Evolutionary conservation across 2,888 invertebrate genomes (phyloP).

Genomic region (Linnaemya vulpina): DNA sequence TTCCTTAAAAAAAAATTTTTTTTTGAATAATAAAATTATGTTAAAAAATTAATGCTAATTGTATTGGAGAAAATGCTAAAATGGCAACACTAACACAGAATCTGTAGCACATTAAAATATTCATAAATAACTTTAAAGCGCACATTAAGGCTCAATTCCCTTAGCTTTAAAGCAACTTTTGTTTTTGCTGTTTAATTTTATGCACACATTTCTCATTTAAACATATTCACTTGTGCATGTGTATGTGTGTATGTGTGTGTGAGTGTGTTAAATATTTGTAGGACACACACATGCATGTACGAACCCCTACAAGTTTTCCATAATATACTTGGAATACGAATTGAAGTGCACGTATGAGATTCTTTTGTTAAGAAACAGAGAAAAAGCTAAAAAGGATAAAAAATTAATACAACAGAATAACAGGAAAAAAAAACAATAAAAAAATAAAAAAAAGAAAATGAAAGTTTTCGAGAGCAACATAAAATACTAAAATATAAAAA

Average conservation of each 20-base stretch:
- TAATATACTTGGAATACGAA: conserved; percentile 62
- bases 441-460: conserved; percentile 22
- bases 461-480: conserved; percentile 46
- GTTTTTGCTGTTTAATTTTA: conserved; percentile 19
- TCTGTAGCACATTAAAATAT: background rate
- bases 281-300: background rate
- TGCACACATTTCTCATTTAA: no score
- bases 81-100: no score
- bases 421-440: no score
- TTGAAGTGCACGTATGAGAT: conserved; percentile 48
- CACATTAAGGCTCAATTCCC: conserved; percentile 64
- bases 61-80: no score
- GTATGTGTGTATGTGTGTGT: background rate
- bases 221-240: background rate
- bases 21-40: no score
- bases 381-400: conserved; percentile 34
- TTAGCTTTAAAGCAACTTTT: conserved; percentile 44
- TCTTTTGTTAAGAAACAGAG: conserved; percentile 59
- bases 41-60: no score
- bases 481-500: conserved; percentile 33
- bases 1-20: no score
- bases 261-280: no score
- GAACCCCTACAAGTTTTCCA: conserved; percentile 20
- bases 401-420: conserved; percentile 15
- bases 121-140: conserved; percentile 53